Evolutionary conservation across 1,140 invertebrate species (phyloP), one percentile per base, ranked within the genome.

Genomic region (Olivierus martensii): DNA sequence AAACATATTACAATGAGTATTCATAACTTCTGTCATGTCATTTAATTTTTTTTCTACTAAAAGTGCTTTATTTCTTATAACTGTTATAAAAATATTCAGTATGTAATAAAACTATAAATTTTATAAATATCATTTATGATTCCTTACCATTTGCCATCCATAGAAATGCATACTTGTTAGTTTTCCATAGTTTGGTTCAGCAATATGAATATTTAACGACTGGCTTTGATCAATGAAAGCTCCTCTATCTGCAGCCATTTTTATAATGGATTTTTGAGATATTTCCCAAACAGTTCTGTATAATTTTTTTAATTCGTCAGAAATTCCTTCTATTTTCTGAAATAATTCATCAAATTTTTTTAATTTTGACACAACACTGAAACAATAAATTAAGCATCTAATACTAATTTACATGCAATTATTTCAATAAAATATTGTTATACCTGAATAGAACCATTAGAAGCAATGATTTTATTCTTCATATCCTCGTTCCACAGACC

Each of bases 271-370:
- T 67, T 92, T 95, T 53, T 99, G 93, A 0, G 88, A 82, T 49
- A 99, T 90, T 72, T 99, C 96, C 96, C 95, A 99, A 0, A 97
- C 92, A 3, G 95, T 99, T 72, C 95, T 95, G 67, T 99, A 99
- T 5, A 99, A 73, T 9, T 78, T 77, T 66, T 94, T 90, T 12
- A 99, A 72, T 53, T 96, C 78, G 56, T 84, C 75, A 0, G 95
- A 93, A 65, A 99, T 94, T 39, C 71, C 71, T 17, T 81, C 78
- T 60, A 99, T 90, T 57, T 82, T 79, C 77, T 97, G 63, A 39
- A 67, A 63, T 53, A 51, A 28, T 28, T n/a, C n/a, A n/a, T n/a
- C 9, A 28, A 28, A 28, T 28, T 28, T 7, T n/a, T n/a, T 28
- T 7, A 28, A 7, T 28, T 28, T n/a, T n/a, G n/a, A n/a, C n/a